Conservation (phyloP, 2,888 invertebrate genomes). For the Brachypterus glaber region DNA sequence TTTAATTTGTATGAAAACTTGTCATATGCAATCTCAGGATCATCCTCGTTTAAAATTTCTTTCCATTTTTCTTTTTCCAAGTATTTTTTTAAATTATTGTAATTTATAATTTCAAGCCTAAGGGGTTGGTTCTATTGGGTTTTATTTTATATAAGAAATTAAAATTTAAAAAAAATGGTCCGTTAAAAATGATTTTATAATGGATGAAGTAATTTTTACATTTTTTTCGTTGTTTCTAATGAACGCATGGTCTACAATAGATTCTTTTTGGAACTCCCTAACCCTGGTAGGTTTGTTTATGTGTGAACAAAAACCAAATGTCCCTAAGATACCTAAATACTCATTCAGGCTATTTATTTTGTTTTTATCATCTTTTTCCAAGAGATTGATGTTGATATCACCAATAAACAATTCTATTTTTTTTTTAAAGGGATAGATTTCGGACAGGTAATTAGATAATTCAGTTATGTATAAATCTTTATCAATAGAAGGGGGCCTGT, state of each 20-base stretch:
- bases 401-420: constrained; percentile 4
- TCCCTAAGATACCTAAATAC: not conserved
- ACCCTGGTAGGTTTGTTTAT: constrained; percentile 4
- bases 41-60: not conserved
- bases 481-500: not conserved
- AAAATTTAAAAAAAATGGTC: not conserved
- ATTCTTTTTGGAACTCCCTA: not conserved
- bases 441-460: not conserved
- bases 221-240: not conserved
- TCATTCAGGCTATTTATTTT: not conserved
- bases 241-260: not conserved
- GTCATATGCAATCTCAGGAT: constrained; percentile 5
- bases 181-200: constrained; percentile 1
- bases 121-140: not conserved
- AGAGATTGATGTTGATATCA: constrained; percentile 1
- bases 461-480: not conserved
- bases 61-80: not conserved
- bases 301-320: constrained; percentile 4
- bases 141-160: constrained; percentile 1
- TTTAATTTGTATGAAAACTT: not conserved
- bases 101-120: not conserved
- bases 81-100: not conserved
- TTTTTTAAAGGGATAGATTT: not conserved
- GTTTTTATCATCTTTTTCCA: not conserved
- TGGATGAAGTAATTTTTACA: not conserved